Evolutionary conservation across 2,888 invertebrate genomes (phyloP), one percentile per base, ranked within the genome.

Genomic region (Zootermopsis nevadensis): DNA sequence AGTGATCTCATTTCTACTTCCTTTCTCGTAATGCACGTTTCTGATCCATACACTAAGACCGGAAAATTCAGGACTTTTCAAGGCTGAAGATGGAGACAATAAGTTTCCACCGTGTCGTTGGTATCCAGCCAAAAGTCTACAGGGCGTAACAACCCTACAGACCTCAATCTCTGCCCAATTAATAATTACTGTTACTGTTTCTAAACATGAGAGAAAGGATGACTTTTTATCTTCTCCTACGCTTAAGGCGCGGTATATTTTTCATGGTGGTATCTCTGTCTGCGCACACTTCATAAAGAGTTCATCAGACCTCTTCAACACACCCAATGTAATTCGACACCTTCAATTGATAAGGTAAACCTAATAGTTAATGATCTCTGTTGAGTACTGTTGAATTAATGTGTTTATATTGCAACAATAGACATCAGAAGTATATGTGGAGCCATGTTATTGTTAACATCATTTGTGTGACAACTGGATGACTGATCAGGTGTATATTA

Each of bases 371-470:
- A 60, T 60, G 60, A 60, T n/a, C 60, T 60, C 2, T 60, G 60
- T 60, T 27, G 27, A 60, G n/a, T 60, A 60, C n/a, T 60, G 60
- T 60, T 60, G 60, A 60, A 60, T 60, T 60, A 12, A 27, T 27
- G 60, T 60, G 60, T 60, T 60, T 60, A 60, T 60, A 60, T 60
- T 27, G 15, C 60, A 60, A 60, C 60, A 60, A 60, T 27, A 60
- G 60, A 60, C 60, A 27, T 60, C 60, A 27, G n/a, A n/a, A 60
- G 60, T 60, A 27, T 27, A 60, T 60, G n/a, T 60, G 60, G 60
- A 60, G 60, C n/a, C 60, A 60, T 60, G 77, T 77, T 77, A 77
- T 24, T 77, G 55, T 55, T 77, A 77, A 77, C 77, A 77, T 30
- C 31, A 69, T 22, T 69, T 33, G 69, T 69, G 77, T 69, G 77